phyloP scores from a whole-genome alignment of 1,140 invertebrate species.

The Sweltsa coloradensis region DNA sequence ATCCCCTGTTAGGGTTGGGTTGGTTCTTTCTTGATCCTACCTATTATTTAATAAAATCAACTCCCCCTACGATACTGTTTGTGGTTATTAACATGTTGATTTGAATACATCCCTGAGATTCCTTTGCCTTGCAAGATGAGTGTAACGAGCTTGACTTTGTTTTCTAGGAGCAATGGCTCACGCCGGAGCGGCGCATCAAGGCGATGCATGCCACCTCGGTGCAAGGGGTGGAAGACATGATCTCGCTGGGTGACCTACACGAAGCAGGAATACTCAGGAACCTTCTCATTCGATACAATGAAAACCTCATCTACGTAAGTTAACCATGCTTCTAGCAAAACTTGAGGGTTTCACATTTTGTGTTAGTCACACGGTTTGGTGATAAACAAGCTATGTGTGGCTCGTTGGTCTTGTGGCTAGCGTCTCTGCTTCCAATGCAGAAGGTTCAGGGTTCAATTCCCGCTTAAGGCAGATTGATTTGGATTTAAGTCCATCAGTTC shows the following conservation, averaged over 20 bases:
- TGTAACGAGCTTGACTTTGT: background rate
- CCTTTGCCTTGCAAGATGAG: background rate
- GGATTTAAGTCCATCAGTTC: background rate
- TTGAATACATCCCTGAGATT: background rate
- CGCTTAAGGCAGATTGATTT: background rate
- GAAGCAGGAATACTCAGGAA: conserved; percentile 87
- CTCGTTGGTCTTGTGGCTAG: too few relatives aligned
- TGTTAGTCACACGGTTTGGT: too few relatives aligned
- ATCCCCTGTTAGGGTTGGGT: background rate
- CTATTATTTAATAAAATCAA: background rate
- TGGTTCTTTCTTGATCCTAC: background rate
- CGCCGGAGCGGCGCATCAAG: conserved; percentile 44
- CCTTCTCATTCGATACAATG: conserved; percentile 78
- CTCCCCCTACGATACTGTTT: background rate
- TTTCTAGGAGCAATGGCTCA: conserved; percentile 7
- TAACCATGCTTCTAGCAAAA: background rate
- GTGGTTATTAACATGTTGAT: background rate
- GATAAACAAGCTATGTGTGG: too few relatives aligned
- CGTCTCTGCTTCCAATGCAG: background rate
- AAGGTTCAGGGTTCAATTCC: background rate
- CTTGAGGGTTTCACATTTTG: background rate
- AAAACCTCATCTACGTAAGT: conserved; percentile 80
- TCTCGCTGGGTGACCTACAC: conserved; percentile 79
- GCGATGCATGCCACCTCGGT: conserved; percentile 78
- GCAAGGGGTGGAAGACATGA: conserved; percentile 88